phyloP scores from a whole-genome alignment of 2,113 vertebrate species.

The Silurus meridionalis region DNA sequence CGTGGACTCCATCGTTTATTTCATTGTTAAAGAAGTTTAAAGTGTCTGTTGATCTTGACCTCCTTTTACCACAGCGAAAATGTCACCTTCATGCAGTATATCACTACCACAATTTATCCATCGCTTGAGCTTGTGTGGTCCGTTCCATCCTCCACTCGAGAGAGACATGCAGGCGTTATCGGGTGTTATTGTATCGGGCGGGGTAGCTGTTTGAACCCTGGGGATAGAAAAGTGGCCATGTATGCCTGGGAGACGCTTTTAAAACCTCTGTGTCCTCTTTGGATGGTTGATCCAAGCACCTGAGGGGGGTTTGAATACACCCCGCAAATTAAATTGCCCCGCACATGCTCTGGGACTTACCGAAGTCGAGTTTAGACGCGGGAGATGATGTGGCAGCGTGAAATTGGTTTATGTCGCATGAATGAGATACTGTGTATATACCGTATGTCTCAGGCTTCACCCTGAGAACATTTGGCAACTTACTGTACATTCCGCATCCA shows the following conservation, averaged over 20 bases:
- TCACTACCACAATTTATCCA: not conserved
- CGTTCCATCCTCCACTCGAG: not conserved
- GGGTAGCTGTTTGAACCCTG: slow-evolving; percentile 59
- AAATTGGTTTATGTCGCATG: not conserved
- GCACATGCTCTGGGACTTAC: slow-evolving; percentile 10
- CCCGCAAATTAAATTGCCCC: slow-evolving; percentile 40
- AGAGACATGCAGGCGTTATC: slow-evolving; percentile 26
- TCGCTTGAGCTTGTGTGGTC: slow-evolving; percentile 26
- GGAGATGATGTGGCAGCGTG: slow-evolving; percentile 21
- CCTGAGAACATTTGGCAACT: not conserved
- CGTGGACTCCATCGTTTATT: not conserved
- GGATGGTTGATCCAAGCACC: slow-evolving; percentile 30
- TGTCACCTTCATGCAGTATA: not conserved
- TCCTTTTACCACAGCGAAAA: not conserved
- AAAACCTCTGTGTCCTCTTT: not conserved
- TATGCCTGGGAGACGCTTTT: slow-evolving; percentile 11
- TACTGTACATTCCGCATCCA: too few relatives aligned
- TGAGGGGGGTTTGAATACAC: slow-evolving; percentile 30
- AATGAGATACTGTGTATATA: not conserved
- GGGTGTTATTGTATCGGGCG: slow-evolving; percentile 50
- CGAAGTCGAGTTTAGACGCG: not conserved
- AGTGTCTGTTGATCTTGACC: slow-evolving; percentile 16
- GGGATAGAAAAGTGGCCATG: slow-evolving; percentile 45
- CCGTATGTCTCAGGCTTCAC: not conserved
- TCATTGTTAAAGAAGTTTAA: not conserved